Evolutionary conservation across 2,888 invertebrate species (phyloP), one percentile per base, ranked within the genome.

Genomic region (Cephus runcator): DNA sequence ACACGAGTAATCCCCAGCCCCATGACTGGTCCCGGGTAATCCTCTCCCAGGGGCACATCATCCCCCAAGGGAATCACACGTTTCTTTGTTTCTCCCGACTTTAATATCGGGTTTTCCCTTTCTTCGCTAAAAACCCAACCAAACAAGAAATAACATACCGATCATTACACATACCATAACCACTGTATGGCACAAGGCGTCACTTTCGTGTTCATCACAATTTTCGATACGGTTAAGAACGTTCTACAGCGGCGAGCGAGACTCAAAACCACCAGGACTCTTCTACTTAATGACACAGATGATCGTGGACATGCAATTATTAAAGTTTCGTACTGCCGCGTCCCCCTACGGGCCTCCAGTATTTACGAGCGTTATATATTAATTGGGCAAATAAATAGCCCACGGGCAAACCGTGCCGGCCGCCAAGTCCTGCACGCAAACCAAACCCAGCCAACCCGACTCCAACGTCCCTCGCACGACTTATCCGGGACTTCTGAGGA

Each of bases 351-450:
- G 83, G 85, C 82, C 80, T 79, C 82, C 80, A 78, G 86, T 90
- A 90, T 91, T 91, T 91, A 91, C 87, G 91, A 91, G 88, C 87
- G 86, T 90, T 89, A 91, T 91, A 88, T 89, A 91, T 91, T 91
- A 91, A 91, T 91, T 90, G 90, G 85, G 83, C 87, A 85, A 90
- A 91, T 91, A 91, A 90, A 91, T 90, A 89, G 88, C 86, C 83
- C 80, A 82, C 78, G 85, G 86, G 75, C 56, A 56, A 23, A 75
- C 77, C 76, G 76, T 73, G 69, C 78, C 77, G 69, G 73, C 33
- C 75, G 75, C 69, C 71, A 34, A 71, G 71, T 31, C 34, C 33
- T 71, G 71, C 71, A 71, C 71, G 71, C 71, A 31, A 71, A 71
- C 71, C 31, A 31, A 71, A 71, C 71, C 71, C 23, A 11, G 15